These are phyloP conservation scores for Burhinus oedicnemus DNA, from an alignment of 2,113 vertebrate species.

Conservation along the genomic window DNA sequence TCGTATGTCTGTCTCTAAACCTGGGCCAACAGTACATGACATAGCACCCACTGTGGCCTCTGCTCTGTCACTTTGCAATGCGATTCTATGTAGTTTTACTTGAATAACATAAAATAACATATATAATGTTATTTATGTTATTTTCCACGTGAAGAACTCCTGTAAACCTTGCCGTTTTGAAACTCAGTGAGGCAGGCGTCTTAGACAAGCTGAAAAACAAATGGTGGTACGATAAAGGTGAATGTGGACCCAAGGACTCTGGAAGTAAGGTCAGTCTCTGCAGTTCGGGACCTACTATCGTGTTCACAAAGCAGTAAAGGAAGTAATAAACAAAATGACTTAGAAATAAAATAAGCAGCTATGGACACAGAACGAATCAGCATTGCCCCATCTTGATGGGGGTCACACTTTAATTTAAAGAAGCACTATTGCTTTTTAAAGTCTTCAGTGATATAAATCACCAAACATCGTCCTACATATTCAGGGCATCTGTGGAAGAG, in stretches of 20 bases:
- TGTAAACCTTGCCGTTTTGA: conserved; percentile 99
- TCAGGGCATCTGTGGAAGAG: neutral
- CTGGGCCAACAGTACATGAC: conserved; percentile 86
- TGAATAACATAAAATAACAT: conserved; percentile 99
- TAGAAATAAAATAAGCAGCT: conserved; percentile 57
- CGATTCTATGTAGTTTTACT: conserved; percentile 95
- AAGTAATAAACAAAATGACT: conserved; percentile 64
- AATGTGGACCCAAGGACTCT: conserved; percentile 99
- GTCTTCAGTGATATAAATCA: neutral
- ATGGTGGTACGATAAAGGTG: conserved; percentile 99
- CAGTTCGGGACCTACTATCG: conserved; percentile 91
- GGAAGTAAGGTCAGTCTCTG: conserved; percentile 99
- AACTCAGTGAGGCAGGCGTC: conserved; percentile 99
- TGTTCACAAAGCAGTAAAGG: conserved; percentile 79
- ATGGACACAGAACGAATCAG: neutral
- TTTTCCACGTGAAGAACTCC: conserved; percentile 99
- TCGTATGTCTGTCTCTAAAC: conserved; percentile 88
- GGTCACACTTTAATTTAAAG: conserved; percentile 59
- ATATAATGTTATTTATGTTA: conserved; percentile 99
- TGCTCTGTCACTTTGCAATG: conserved; percentile 94
- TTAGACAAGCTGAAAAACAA: conserved; percentile 99
- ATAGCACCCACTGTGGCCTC: conserved; percentile 91
- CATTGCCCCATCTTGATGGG: neutral
- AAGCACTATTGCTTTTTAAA: conserved; percentile 42
- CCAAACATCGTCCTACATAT: neutral